phyloP scores from a whole-genome alignment of 2,113 vertebrate species.

The Microtus pennsylvanicus region DNA sequence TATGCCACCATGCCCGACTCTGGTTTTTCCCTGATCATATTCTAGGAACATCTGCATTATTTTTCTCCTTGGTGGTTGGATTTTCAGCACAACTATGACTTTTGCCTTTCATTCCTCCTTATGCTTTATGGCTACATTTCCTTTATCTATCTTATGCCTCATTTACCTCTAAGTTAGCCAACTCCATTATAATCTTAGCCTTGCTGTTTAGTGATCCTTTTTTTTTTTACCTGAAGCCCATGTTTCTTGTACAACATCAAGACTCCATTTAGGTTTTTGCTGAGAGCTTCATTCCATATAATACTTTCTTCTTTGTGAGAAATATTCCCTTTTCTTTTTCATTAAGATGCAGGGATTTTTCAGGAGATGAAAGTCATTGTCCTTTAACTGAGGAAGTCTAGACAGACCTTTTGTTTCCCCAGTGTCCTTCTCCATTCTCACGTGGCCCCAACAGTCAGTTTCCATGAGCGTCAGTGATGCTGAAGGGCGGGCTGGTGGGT shows the following conservation, averaged over 20 bases:
- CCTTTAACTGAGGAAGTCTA: neutral
- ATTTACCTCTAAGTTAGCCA: neutral
- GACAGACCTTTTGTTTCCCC: neutral
- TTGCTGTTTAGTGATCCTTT: neutral
- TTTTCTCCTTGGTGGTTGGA: neutral
- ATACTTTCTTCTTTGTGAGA: constrained; percentile 5
- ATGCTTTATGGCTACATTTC: neutral
- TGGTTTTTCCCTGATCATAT: neutral
- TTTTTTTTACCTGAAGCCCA: neutral
- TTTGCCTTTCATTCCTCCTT: neutral
- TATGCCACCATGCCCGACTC: neutral
- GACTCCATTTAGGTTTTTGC: neutral
- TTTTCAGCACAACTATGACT: neutral
- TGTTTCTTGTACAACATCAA: neutral
- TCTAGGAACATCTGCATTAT: neutral
- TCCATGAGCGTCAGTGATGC: neutral
- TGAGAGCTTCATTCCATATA: neutral
- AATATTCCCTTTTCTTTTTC: neutral
- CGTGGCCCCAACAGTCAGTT: neutral
- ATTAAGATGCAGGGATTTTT: constrained; percentile 1
- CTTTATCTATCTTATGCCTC: neutral
- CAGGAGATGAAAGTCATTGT: neutral
- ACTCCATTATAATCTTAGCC: neutral
- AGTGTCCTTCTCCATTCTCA: neutral
- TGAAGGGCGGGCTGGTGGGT: neutral